Base-by-base conservation (phyloP, 2,113 vertebrate species). In the Eudorcas thomsonii region DNA sequence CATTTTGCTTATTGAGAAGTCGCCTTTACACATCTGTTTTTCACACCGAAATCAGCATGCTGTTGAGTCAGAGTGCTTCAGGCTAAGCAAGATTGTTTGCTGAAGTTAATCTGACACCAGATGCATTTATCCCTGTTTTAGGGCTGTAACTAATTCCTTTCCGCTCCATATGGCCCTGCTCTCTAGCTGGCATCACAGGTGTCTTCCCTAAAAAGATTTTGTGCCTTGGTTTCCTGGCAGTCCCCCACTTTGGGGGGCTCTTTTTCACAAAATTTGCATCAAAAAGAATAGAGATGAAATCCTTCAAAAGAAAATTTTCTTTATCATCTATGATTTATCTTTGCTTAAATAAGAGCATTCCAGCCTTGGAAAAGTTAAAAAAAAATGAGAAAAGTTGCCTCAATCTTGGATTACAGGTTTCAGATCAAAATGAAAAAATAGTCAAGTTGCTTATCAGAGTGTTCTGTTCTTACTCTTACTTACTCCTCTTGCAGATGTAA, bases 401-500 rank as follows among this genome's bases (percentile, higher is more conserved):
- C 71, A 23, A 36, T 93, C 80, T 96, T 87, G 11, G 30, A 96
- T 71, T 54, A 57, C 11, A 89, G 54, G 50, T 96, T 94, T 90
- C 36, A 81, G 39, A 97, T 48, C 15, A 95, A 95, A 97, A 96
- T 60, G 45, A 33, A 59, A 67, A 57, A 89, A 64, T 1, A 25
- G 71, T 80, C 7, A 95, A 85, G 48, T 8, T 81, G 52, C 62
- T 78, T 88, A 93, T 93, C 67, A 54, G 36, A 84, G 21, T 95
- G 60, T 96, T 64, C 87, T 95, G 50, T 48, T 59, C 81, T 95
- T 59, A 62, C 17, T 83, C 36, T 59, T 64, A 74, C 48, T 60
- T 33, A 48, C 64, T 95, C 81, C 62, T 88, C 92, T 85, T 78
- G 55, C 97, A 98, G 87, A 97, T 96, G 54, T 96, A 88, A 93